Base-by-base conservation (phyloP, 23 tunicate species). In the Aplidium turbinatum region DNA sequence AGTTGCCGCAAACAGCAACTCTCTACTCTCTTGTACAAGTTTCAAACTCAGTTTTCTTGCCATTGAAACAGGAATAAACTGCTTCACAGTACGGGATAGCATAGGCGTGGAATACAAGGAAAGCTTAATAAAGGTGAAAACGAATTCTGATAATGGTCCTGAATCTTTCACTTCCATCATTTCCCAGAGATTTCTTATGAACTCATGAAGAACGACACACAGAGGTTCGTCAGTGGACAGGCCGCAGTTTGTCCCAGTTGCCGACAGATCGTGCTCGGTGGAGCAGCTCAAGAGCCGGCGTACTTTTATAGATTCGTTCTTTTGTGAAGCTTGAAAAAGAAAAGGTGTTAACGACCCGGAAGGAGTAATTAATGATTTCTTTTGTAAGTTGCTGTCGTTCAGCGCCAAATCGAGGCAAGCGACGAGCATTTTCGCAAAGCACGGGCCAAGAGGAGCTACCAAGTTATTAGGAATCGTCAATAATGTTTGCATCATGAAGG, bases 281-380 rank as follows among this genome's bases (percentile, higher is more conserved):
- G 91, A 78, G 25, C 78, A 83, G 40, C 97, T 91, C n/a, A 91
- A 77, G 32, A 91, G 66, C 6, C 97, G 77, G 0, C 97, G 86
- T 11, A 91, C 78, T 74, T 76, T 79, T 2, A 18, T 38, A 2
- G 31, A 24, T 0, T 80, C 70, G 4, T 38, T 63, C 13, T 50
- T 33, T 63, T 47, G 29, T 3, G 79, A 58, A 1, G 35, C 28
- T 36, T 87, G 81, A 57, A 52, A 64, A 4, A 84, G 31, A 34
- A 84, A 77, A 32, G 82, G 77, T 11, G 66, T 48, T 2, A 76
- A 63, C 4, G 27, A 57, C 9, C 31, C 33, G 3, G 29, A 0
- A 33, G 76, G 22, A 1, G 35, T 4, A 18, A 70, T 42, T 39
- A 63, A 69, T 1, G 75, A 68, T 38, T 91, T 91, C 57, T 84